Percentiles rank a stretch among this genome's conserved stretches.
phyloP scores from a whole-genome alignment of 2,888 invertebrate genomes.

The Megalurothrips usitatus region DNA sequence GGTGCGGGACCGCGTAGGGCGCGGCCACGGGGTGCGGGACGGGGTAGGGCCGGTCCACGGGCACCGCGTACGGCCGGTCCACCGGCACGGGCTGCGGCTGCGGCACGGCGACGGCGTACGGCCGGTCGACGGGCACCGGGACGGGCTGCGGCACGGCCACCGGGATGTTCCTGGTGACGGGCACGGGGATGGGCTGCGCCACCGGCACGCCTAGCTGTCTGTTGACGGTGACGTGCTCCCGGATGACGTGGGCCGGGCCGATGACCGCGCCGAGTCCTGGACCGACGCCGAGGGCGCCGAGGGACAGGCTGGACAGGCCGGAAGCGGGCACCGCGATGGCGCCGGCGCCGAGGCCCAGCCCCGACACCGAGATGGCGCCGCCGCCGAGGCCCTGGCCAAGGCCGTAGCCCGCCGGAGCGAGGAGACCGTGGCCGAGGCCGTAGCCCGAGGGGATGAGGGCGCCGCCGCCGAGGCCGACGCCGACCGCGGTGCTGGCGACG shows the following conservation, averaged over 20 bases:
- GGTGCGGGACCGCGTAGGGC: background rate
- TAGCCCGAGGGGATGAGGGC: background rate
- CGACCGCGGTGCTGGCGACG: background rate
- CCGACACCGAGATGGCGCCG: background rate
- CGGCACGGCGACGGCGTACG: constrained; percentile 33
- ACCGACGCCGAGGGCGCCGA: background rate
- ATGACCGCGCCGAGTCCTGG: background rate
- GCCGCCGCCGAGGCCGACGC: background rate
- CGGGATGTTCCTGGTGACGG: constrained; percentile 34
- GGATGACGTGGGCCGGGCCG: constrained; percentile 2
- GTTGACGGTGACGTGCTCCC: constrained; percentile 31
- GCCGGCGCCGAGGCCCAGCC: background rate
- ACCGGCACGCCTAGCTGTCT: constrained; percentile 34
- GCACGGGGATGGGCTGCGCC: constrained; percentile 34
- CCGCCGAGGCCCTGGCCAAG: background rate
- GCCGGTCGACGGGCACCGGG: constrained; percentile 32
- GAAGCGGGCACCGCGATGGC: background rate
- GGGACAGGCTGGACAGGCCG: background rate
- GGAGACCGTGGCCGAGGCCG: background rate
- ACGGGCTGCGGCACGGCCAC: constrained; percentile 34
- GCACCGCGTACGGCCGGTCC: constrained; percentile 8
- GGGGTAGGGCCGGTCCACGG: background rate
- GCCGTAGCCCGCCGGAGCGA: background rate
- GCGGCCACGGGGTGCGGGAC: constrained; percentile 1
- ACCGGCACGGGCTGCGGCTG: constrained; percentile 11